Conservation (phyloP, 2,797 vertebrate genomes). For the Characodon lateralis region DNA sequence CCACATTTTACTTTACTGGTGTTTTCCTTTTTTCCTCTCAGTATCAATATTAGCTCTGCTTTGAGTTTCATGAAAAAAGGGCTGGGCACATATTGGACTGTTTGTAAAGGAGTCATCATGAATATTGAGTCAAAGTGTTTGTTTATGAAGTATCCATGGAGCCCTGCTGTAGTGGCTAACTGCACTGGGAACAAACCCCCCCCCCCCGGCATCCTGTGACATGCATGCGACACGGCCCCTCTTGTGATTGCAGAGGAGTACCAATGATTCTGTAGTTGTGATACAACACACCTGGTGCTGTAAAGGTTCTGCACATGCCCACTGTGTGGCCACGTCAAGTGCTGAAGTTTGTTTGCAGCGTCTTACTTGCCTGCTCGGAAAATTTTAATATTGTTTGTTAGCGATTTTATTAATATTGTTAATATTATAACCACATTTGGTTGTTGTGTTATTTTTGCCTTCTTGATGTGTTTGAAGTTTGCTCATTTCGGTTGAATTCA, state of each 20-base stretch:
- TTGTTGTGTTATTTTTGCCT: slow-evolving; percentile 75
- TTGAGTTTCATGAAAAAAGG: slow-evolving; percentile 52
- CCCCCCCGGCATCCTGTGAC: slow-evolving; percentile 73
- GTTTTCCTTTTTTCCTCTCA: slow-evolving; percentile 64
- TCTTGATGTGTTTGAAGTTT: slow-evolving; percentile 53
- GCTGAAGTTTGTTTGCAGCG: slow-evolving; percentile 94
- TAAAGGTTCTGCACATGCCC: slow-evolving; percentile 94
- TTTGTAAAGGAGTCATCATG: slow-evolving; percentile 59
- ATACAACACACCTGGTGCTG: slow-evolving; percentile 95
- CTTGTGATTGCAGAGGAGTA: slow-evolving; percentile 86
- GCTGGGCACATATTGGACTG: slow-evolving; percentile 48
- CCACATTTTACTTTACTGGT: slow-evolving; percentile 66
- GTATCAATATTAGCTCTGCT: slow-evolving; percentile 67
- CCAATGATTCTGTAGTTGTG: slow-evolving; percentile 97
- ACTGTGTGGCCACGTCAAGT: slow-evolving; percentile 95
- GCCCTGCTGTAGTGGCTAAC: slow-evolving; percentile 55
- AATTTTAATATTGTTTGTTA: slow-evolving; percentile 77
- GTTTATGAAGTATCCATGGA: slow-evolving; percentile 43
- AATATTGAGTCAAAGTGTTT: slow-evolving; percentile 59
- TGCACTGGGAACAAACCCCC: slow-evolving; percentile 76
- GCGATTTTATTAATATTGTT: slow-evolving; percentile 81
- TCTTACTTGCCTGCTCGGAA: slow-evolving; percentile 88
- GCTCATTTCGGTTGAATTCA: slow-evolving; percentile 67
- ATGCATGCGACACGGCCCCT: slow-evolving; percentile 91
- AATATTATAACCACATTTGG: slow-evolving; percentile 80